Conservation (phyloP, 2,888 invertebrate genomes). For the Parapristionchus giblindavisi region DNA sequence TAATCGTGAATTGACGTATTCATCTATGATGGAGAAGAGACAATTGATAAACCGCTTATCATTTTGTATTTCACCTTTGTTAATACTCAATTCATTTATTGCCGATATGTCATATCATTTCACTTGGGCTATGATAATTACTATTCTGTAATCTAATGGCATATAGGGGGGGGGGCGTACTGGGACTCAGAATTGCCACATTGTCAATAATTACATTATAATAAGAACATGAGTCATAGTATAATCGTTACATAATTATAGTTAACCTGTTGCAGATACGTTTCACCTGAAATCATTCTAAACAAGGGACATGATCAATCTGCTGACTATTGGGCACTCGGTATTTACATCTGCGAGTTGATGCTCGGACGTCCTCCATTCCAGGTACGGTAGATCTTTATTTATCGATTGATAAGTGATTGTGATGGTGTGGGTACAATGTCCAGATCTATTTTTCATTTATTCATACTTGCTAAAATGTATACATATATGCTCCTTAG, state of each 20-base stretch:
- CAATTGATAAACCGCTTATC: no score
- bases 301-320: constrained; percentile 85
- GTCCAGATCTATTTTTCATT: no score
- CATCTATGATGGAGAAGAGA: no score
- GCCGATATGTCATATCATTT: not conserved
- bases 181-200: no score
- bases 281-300: constrained; percentile 82
- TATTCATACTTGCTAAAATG: no score
- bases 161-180: no score
- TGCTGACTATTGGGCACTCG: constrained; percentile 91
- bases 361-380: constrained; percentile 68
- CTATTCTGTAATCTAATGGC: no score
- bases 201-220: not conserved
- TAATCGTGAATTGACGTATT: no score
- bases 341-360: constrained; percentile 74
- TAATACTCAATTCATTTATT: not conserved
- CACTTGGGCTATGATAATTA: no score
- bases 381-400: constrained; percentile 45
- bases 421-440: not conserved
- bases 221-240: not conserved
- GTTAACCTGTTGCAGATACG: constrained; percentile 72
- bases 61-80: constrained; percentile 8
- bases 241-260: not conserved
- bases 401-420: not conserved
- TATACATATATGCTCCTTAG: no score